Base-by-base conservation (phyloP, 2,797 vertebrate genomes). In the Microcaecilia unicolor region DNA sequence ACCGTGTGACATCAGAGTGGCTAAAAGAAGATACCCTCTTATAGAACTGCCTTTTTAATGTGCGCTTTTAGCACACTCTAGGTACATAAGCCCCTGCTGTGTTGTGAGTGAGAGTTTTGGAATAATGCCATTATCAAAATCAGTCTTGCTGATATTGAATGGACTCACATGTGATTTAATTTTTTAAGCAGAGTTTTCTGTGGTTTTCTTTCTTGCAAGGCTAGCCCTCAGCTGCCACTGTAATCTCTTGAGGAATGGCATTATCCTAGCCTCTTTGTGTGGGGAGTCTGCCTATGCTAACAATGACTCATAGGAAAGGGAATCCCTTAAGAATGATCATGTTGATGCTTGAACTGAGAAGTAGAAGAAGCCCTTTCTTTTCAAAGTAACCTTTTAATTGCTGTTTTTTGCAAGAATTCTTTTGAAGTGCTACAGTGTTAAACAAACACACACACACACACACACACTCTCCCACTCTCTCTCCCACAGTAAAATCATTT, bases 251-350 rank as follows among this genome's bases (percentile, higher is more conserved):
- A 73, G 64, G 48, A 70, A 57, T 61, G 54, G 61, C 55, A 67
- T 69, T 73, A 69, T 70, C 58, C 61, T 56, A 60, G 58, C 64
- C 57, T 61, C 55, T 41, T 51, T 63, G 25, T 23, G 13, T 54
- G 54, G 42, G 58, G 65, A 64, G 58, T 60, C 51, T 63, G 41
- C 44, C 42, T 55, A 17, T 37, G 55, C 66, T 62, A 66, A 61
- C 64, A 70, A 73, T 85, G 84, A 89, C 75, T 90, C 83, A 87
- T 81, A 56, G 56, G 16, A 51, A 32, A 89, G 83, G 83, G 85
- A 88, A 83, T 89, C 86, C 87, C 87, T 80, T 64, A 71, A 83
- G 86, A 84, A 69, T 61, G 61, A 75, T 72, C 60, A 47, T 72
- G 67, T 70, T 58, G 55, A 31, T 72, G 62, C 56, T 64, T 53